Evolutionary conservation across 1,140 invertebrate genomes (phyloP).

Genomic region (Lasioglossum baleicum): DNA sequence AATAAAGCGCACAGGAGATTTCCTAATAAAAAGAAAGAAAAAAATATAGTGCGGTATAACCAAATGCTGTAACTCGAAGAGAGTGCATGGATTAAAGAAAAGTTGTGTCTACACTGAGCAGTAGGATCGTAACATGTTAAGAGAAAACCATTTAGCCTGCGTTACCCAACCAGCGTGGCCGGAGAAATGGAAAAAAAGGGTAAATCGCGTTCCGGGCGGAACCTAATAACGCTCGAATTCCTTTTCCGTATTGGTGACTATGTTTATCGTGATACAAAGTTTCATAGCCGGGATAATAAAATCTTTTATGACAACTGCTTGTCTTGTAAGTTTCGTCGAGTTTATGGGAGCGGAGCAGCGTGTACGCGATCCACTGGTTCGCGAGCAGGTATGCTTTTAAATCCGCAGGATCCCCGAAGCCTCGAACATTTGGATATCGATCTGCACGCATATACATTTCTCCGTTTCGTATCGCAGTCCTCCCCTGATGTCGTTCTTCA

Average conservation of each 20-base stretch:
- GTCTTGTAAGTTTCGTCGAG: background rate
- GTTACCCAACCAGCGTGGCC: background rate
- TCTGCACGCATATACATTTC: too few species aligned
- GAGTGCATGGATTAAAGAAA: too few species aligned
- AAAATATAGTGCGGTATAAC: too few species aligned
- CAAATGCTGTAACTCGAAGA: too few species aligned
- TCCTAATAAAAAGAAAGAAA: too few species aligned
- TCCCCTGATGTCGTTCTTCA: background rate
- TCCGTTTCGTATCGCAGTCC: background rate
- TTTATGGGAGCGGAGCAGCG: background rate
- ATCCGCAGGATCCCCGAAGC: background rate
- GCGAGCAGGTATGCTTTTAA: background rate
- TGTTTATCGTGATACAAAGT: background rate
- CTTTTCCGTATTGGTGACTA: background rate
- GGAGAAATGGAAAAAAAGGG: background rate
- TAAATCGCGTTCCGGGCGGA: background rate
- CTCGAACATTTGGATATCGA: background rate
- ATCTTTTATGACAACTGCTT: slow-evolving; percentile 14
- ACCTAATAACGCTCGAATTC: slow-evolving; percentile 1
- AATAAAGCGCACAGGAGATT: too few species aligned
- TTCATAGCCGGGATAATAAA: slow-evolving; percentile 1
- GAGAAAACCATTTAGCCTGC: background rate
- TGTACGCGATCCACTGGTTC: background rate
- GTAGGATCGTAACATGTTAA: too few species aligned
- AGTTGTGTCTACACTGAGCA: too few species aligned